Percentiles rank a stretch among this genome's conserved stretches.
phyloP scores from a whole-genome alignment of 2,113 vertebrate genomes.

The Phrynosoma platyrhinos region DNA sequence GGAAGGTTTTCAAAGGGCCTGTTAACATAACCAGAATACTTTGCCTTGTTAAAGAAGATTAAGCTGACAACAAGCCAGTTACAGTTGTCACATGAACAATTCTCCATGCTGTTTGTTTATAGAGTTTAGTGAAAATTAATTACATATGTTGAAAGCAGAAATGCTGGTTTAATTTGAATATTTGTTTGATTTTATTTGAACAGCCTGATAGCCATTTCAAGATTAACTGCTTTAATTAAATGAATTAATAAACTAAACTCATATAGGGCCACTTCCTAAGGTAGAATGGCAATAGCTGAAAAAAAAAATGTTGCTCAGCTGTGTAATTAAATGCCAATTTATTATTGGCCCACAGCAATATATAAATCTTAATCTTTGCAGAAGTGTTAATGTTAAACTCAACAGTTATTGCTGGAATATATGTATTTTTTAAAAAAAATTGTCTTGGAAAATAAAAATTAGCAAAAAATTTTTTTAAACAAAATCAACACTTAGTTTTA shows the following conservation, averaged over 20 bases:
- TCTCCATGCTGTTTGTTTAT: slow-evolving; percentile 71
- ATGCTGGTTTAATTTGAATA: slow-evolving; percentile 75
- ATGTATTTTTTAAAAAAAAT: background rate
- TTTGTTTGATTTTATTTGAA: slow-evolving; percentile 72
- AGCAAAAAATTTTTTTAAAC: slow-evolving; percentile 48
- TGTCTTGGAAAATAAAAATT: background rate
- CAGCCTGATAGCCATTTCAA: slow-evolving; percentile 71
- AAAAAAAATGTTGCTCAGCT: slow-evolving; percentile 72
- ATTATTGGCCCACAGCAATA: slow-evolving; percentile 60
- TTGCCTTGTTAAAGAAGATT: slow-evolving; percentile 68
- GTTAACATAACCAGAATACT: slow-evolving; percentile 68
- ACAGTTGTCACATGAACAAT: slow-evolving; percentile 70
- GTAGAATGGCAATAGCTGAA: slow-evolving; percentile 67
- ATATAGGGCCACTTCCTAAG: slow-evolving; percentile 72
- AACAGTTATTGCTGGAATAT: slow-evolving; percentile 1
- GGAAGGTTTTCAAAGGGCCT: slow-evolving; percentile 66
- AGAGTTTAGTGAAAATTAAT: slow-evolving; percentile 70
- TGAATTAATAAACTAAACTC: slow-evolving; percentile 72
- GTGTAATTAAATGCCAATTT: slow-evolving; percentile 70
- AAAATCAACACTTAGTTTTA: background rate
- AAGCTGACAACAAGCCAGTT: slow-evolving; percentile 71
- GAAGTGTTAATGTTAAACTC: no score
- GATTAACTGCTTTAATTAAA: slow-evolving; percentile 75
- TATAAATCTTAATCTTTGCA: slow-evolving; percentile 65
- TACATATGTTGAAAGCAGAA: slow-evolving; percentile 71